Conservation (phyloP, 2,113 vertebrate species). For the Vimba vimba region DNA sequence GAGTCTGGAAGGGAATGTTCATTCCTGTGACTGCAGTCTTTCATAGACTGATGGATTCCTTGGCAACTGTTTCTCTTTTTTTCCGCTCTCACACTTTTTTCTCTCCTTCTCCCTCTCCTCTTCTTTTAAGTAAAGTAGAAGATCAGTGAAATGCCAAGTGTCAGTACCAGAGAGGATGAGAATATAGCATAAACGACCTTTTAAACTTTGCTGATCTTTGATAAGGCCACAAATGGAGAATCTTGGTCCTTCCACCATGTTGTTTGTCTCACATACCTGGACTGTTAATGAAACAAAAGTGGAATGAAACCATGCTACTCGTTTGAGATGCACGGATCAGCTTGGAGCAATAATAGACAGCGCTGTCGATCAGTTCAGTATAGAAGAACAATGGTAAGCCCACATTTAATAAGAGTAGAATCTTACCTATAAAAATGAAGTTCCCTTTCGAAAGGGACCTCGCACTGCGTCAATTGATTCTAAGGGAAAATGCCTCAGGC, state of each 20-base stretch:
- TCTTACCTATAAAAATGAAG: too few species aligned
- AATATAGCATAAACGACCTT: slow-evolving; percentile 60
- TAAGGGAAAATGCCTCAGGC: too few species aligned
- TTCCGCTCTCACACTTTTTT: not conserved
- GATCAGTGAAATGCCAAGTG: slow-evolving; percentile 63
- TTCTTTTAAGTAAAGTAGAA: slow-evolving; percentile 62
- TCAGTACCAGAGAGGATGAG: slow-evolving; percentile 57
- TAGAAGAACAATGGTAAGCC: too few species aligned
- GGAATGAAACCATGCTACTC: too few species aligned
- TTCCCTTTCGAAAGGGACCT: too few species aligned
- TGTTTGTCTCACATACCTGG: slow-evolving; percentile 26
- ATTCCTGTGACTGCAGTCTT: slow-evolving; percentile 46
- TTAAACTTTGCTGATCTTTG: slow-evolving; percentile 60
- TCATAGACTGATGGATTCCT: slow-evolving; percentile 50
- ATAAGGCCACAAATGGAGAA: slow-evolving; percentile 53
- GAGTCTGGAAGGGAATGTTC: slow-evolving; percentile 46
- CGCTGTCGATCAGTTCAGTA: too few species aligned
- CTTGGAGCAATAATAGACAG: too few species aligned
- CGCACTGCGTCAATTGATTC: too few species aligned
- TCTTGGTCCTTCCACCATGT: slow-evolving; percentile 20
- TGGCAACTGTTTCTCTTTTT: slow-evolving; percentile 53
- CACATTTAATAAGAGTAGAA: too few species aligned
- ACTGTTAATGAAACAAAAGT: not conserved
- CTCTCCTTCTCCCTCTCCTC: slow-evolving; percentile 43
- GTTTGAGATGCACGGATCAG: too few species aligned